Evolutionary conservation across 2,797 vertebrate species (phyloP).

Genomic region (Notolabrus celidotus): DNA sequence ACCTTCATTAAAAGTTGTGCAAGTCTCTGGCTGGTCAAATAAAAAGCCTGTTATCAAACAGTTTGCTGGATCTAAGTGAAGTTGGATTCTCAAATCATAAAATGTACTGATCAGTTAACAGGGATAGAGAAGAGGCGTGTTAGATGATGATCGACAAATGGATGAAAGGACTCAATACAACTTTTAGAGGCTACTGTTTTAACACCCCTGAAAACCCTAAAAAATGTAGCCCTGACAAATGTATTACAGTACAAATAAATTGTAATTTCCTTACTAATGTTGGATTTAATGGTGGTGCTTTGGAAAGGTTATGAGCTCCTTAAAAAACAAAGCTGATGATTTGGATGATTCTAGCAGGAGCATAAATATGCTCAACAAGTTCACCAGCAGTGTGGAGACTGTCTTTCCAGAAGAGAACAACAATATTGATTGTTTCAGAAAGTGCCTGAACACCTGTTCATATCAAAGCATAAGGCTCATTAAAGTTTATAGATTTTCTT

Average conservation of each 20-base stretch:
- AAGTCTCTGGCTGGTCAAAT: not conserved
- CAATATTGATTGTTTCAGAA: no score
- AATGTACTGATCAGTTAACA: slow-evolving; percentile 16
- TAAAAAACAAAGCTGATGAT: slow-evolving; percentile 5
- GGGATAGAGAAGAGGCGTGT: slow-evolving; percentile 14
- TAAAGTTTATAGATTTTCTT: no score
- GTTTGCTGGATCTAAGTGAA: no score
- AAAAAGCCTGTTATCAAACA: no score
- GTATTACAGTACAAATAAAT: no score
- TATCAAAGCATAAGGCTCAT: no score
- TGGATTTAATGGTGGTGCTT: not conserved
- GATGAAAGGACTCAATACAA: slow-evolving; percentile 13
- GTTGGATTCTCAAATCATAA: not conserved
- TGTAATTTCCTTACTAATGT: not conserved
- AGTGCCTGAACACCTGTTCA: no score
- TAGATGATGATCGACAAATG: slow-evolving; percentile 16
- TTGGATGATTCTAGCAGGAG: no score
- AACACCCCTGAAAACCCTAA: not conserved
- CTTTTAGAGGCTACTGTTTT: slow-evolving; percentile 10
- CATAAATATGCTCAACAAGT: not conserved
- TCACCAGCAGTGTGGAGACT: no score
- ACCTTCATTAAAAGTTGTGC: slow-evolving; percentile 31
- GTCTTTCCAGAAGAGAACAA: no score
- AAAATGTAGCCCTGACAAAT: not conserved
- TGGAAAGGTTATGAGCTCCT: slow-evolving; percentile 4